A percentile compares a stretch with the other conserved stretches of the same genome.
These are phyloP conservation scores for Menura novaehollandiae DNA, from an alignment of 2,113 vertebrate species.

Conservation along the genomic window DNA sequence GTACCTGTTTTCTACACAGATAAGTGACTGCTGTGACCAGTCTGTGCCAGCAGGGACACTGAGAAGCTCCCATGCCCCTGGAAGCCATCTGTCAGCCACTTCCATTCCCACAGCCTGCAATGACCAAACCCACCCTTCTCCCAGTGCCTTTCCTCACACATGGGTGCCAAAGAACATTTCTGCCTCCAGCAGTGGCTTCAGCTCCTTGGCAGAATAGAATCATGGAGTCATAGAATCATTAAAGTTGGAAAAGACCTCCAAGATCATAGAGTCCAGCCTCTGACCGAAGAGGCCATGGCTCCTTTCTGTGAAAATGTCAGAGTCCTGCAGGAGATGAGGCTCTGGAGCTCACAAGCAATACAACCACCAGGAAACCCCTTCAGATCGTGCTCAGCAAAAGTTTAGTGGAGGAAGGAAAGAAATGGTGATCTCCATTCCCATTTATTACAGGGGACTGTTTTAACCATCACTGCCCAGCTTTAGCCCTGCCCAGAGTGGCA, in stretches of 20 bases:
- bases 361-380: neutral
- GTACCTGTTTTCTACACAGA: neutral
- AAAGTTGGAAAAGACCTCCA: neutral
- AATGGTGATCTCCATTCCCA: neutral
- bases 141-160: neutral
- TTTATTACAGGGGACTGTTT: neutral
- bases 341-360: neutral
- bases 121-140: neutral
- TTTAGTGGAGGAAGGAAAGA: too few species aligned
- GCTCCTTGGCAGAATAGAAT: neutral
- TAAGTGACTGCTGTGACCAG: neutral
- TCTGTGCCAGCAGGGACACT: neutral
- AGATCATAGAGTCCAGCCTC: neutral
- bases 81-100: neutral
- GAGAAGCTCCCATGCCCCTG: neutral
- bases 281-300: neutral
- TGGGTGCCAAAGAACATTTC: neutral
- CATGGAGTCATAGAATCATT: neutral
- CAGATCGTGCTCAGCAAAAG: neutral
- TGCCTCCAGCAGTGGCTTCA: neutral
- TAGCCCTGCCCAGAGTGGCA: neutral
- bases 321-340: neutral
- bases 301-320: neutral
- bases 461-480: neutral
- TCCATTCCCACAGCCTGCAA: neutral